Base-by-base conservation (phyloP, 2,888 invertebrate species). In the Melieria omissa region DNA sequence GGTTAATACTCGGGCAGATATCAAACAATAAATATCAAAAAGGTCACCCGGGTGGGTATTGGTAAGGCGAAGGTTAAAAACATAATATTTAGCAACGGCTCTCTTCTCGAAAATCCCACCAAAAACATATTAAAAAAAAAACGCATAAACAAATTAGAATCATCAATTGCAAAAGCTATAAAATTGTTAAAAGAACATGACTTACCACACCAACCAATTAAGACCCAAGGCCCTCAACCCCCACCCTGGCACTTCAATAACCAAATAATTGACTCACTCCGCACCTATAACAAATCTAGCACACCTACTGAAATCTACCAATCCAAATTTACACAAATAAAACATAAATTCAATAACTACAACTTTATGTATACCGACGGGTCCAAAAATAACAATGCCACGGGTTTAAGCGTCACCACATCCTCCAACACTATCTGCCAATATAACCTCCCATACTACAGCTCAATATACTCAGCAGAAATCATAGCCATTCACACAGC, bases 281-380 rank as follows among this genome's bases (percentile, higher is more conserved):
- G 61, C 16, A 45, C 5, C 7, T 45, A 46, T 16, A 61, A 45
- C 14, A 45, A 61, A 44, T 44, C 61, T 16, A 61, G 14, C 14
- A 61, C 61, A 6, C 14, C 61, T 44, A 45, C 61, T 14, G 46
- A 61, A 16, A 46, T 45, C n/a, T 61, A 61, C 14, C 61, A 46
- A n/a, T 46, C 14, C 9, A 46, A 46, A 16, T 61, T 61, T 41
- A 45, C 16, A 8, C n/a, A 5, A 3, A 61, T 61, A 45, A 16
- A 45, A 45, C 45, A 14, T 46, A 42, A 14, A 61, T 16, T 45
- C 61, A 6, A 0, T 5, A 61, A 44, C 14, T 12, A 61, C 46
- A 14, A 61, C 10, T 61, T 61, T 57, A 29, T 57, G 5, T 29
- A 29, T 29, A 57, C 41, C 10, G 57, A 57, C 10, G 57, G 57